These are phyloP conservation scores for Sebastiscus albofasciatus DNA, from an alignment of 2,797 vertebrate species.

Conservation along the genomic window DNA sequence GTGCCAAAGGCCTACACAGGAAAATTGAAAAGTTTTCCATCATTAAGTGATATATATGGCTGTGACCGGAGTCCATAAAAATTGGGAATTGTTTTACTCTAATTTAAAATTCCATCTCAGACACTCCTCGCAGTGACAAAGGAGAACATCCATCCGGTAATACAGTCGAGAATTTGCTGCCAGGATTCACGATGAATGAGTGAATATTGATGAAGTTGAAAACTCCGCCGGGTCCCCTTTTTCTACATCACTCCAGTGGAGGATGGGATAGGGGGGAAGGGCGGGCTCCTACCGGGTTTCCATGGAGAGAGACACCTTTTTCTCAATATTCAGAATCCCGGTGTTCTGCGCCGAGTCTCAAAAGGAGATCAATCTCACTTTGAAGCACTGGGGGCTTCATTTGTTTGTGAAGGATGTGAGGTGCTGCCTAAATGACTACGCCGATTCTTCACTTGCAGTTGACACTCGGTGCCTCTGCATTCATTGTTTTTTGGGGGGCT, in stretches of 20 bases:
- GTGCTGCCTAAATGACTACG: conserved; percentile 82
- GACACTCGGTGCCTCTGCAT: conserved; percentile 72
- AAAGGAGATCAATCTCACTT: conserved; percentile 91
- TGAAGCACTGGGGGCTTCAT: conserved; percentile 84
- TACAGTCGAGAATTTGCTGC: conserved; percentile 85
- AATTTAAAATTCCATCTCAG: conserved; percentile 85
- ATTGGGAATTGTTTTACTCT: conserved; percentile 84
- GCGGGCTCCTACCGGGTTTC: conserved; percentile 63
- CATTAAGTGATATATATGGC: conserved; percentile 83
- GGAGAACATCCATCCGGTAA: conserved; percentile 82
- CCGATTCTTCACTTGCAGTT: conserved; percentile 85
- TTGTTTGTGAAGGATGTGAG: conserved; percentile 87
- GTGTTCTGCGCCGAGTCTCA: conserved; percentile 82
- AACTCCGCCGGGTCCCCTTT: conserved; percentile 75
- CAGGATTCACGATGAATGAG: conserved; percentile 85
- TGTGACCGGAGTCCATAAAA: conserved; percentile 82
- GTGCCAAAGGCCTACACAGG: conserved; percentile 75
- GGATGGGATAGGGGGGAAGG: conserved; percentile 58
- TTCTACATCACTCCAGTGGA: conserved; percentile 73
- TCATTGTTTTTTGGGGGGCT: conserved; percentile 69
- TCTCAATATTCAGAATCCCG: conserved; percentile 87
- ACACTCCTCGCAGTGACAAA: conserved; percentile 73
- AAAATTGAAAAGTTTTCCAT: conserved; percentile 84
- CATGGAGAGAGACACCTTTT: conserved; percentile 79
- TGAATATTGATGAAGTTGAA: conserved; percentile 87